Evolutionary conservation across 2,888 invertebrate species (phyloP), one percentile per base, ranked within the genome.

Genomic region (Halictus ligatus): DNA sequence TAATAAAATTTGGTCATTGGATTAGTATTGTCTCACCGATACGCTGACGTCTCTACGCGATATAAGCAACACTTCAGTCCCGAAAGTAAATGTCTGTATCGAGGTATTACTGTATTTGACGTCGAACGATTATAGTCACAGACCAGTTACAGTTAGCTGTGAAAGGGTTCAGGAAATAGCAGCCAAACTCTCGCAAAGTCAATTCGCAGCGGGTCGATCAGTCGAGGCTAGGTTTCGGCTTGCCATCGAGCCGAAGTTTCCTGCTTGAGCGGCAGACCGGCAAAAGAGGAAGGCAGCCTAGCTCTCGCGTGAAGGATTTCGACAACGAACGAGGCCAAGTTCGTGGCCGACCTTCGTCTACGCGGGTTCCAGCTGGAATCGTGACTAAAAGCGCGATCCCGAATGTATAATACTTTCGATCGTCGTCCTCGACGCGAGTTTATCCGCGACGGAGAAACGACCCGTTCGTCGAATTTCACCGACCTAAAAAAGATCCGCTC

Each of bases 401-500:
- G 90, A 91, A 91, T 87, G 77, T 91, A 35, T 35, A 35, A 5
- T 35, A 92, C 92, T 92, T 91, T 92, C 92, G 91, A 92, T 92
- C 91, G 83, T 58, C 73, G 48, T 35, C 48, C 58, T 29, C 25
- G 40, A 50, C 58, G 29, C 40, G 83, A 54, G 60, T 78, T 86
- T 83, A 77, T 85, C 81, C 84, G 81, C 75, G 73, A 75, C 75
- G 78, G 88, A 89, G 91, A 91, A 92, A 89, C 89, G 86, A 86
- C 82, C 85, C 25, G 80, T 73, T 89, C 40, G 77, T 73, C 89
- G 88, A 89, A 94, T 94, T 94, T 94, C 94, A 93, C 94, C 91
- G 94, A 93, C 94, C 94, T 93, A 90, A 93, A 94, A 94, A 93
- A 90, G 82, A 80, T 46, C 60, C 74, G 46, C 29, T 13, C 48